A percentile compares a stretch with the other conserved stretches of the same genome.
Evolutionary conservation across 2,797 vertebrate genomes (phyloP).

Genomic region (Rhinichthys osculus): DNA sequence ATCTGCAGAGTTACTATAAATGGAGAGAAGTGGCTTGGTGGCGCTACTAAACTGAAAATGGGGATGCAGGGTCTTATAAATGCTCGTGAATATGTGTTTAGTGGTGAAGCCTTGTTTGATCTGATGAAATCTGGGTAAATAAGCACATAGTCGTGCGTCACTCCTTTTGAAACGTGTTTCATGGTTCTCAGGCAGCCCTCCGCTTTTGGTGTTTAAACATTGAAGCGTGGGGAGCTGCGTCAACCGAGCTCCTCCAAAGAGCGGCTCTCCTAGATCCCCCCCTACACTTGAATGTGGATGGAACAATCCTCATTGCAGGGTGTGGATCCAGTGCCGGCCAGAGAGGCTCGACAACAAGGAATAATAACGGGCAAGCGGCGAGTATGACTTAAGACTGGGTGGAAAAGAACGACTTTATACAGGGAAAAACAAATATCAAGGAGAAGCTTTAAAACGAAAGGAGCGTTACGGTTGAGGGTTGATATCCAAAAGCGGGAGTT

Average conservation of each 20-base stretch:
- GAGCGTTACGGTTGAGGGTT: neutral
- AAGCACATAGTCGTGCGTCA: slow-evolving; percentile 34
- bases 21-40: slow-evolving; percentile 78
- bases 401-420: slow-evolving; percentile 68
- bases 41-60: slow-evolving; percentile 67
- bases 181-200: slow-evolving; percentile 36
- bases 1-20: slow-evolving; percentile 84
- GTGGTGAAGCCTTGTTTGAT: neutral
- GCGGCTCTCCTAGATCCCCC: slow-evolving; percentile 48
- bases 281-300: slow-evolving; percentile 65
- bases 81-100: neutral
- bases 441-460: neutral
- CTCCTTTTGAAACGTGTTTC: slow-evolving; percentile 21
- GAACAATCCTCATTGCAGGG: slow-evolving; percentile 77
- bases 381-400: slow-evolving; percentile 69
- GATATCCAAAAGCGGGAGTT: neutral
- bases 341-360: slow-evolving; percentile 70
- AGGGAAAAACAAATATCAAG: slow-evolving; percentile 51
- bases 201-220: slow-evolving; percentile 33
- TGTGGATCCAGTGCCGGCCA: slow-evolving; percentile 75
- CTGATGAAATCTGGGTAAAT: slow-evolving; percentile 28
- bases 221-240: slow-evolving; percentile 60
- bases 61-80: slow-evolving; percentile 53
- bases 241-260: slow-evolving; percentile 56
- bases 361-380: slow-evolving; percentile 72